Conservation (phyloP, 1,140 invertebrate genomes). For the Wiebesia pumilae region DNA sequence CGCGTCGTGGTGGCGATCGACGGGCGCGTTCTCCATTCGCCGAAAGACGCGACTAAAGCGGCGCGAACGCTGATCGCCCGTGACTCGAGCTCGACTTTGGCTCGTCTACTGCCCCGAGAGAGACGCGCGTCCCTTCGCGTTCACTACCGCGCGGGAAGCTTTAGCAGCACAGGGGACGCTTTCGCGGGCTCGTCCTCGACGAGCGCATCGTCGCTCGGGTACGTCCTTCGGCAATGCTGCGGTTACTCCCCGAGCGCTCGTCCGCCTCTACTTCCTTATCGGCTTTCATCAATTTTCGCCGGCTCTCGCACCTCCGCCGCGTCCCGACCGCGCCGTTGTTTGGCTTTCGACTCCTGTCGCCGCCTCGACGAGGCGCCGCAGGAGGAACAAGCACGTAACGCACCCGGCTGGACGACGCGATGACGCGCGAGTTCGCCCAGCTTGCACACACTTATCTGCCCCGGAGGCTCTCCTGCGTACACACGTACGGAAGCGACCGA, state of each 20-base stretch:
- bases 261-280: too few relatives aligned
- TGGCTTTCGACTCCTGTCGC: neutral
- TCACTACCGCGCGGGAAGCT: neutral
- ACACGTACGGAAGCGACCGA: neutral
- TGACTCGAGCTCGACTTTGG: neutral
- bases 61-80: neutral
- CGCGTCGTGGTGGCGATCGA: neutral
- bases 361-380: too few relatives aligned
- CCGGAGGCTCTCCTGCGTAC: neutral
- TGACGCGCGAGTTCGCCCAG: neutral
- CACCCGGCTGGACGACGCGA: neutral
- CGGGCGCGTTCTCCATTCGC: slow-evolving; percentile 31
- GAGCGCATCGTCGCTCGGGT: too few relatives aligned
- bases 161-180: too few relatives aligned
- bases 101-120: neutral
- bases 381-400: too few relatives aligned
- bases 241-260: too few relatives aligned
- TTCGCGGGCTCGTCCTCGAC: too few relatives aligned
- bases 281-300: neutral
- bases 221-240: too few relatives aligned
- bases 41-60: neutral
- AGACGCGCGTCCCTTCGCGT: neutral
- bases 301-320: neutral
- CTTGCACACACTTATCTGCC: neutral
- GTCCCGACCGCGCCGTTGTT: neutral